phyloP scores from a whole-genome alignment of 2,797 vertebrate genomes.

The Ctenochaetus hawaiiensis region DNA sequence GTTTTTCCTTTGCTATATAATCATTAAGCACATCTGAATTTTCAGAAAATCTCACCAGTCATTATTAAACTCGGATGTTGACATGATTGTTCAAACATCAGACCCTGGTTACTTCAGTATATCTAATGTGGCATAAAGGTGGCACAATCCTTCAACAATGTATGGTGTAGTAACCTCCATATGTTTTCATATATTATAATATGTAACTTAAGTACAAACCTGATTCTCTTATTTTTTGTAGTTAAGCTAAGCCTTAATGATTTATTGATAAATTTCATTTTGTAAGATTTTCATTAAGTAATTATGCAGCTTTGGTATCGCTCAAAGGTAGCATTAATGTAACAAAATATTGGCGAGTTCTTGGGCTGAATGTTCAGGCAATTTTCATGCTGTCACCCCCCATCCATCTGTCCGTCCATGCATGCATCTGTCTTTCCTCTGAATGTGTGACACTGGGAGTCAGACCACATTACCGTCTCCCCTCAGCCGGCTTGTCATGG shows the following conservation, averaged over 20 bases:
- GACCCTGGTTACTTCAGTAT: too few relatives aligned
- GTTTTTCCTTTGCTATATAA: background rate
- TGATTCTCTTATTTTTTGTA: background rate
- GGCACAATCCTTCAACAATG: too few relatives aligned
- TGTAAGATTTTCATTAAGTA: background rate
- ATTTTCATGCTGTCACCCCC: conserved; percentile 44
- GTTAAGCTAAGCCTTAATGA: background rate
- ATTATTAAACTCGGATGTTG: too few relatives aligned
- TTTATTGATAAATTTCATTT: background rate
- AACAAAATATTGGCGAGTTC: conserved; percentile 2
- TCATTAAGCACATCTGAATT: background rate
- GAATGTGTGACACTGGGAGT: conserved; percentile 52
- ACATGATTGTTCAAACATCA: too few relatives aligned
- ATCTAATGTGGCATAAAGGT: background rate
- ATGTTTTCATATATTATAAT: background rate
- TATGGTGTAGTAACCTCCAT: too few relatives aligned
- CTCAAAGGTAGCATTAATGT: background rate
- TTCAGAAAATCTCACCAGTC: background rate
- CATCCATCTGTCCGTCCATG: conserved; percentile 51
- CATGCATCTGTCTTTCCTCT: conserved; percentile 39
- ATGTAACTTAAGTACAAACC: background rate
- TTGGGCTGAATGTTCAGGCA: background rate
- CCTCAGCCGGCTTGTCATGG: conserved; percentile 65
- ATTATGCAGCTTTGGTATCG: background rate
- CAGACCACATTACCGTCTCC: conserved; percentile 58